phyloP scores from a whole-genome alignment of 2,113 vertebrate species.

The Gyps fulvus region DNA sequence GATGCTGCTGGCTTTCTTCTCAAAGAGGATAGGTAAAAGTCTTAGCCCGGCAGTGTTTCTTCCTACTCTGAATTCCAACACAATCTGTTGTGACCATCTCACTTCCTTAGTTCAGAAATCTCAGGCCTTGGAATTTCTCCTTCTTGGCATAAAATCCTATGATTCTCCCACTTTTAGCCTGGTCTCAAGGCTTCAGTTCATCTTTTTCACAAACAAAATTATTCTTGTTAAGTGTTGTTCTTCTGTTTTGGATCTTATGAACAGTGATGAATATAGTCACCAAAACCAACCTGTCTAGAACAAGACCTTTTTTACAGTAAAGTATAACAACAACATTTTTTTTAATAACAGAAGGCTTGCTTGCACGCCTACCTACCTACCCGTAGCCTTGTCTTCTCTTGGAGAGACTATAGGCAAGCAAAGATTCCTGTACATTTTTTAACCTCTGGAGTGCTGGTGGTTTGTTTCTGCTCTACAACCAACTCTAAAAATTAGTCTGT shows the following conservation, averaged over 20 bases:
- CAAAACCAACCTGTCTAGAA: neutral
- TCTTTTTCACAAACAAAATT: neutral
- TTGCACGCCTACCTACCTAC: neutral
- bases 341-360: neutral
- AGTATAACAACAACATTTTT: neutral
- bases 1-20: neutral
- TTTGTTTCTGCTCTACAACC: neutral
- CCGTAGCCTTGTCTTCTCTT: neutral
- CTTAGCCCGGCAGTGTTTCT: neutral
- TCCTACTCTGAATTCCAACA: neutral
- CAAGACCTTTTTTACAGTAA: neutral
- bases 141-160: neutral
- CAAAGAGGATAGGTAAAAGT: neutral
- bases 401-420: neutral
- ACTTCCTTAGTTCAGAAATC: neutral
- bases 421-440: neutral
- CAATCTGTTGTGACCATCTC: neutral
- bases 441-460: neutral
- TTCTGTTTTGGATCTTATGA: neutral
- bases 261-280: neutral
- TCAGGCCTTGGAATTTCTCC: neutral
- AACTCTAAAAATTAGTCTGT: neutral
- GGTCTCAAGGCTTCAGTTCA: neutral
- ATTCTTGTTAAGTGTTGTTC: neutral
- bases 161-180: neutral